Evolutionary conservation across 2,113 vertebrate species (phyloP).

Genomic region (Melanocharis versteri): DNA sequence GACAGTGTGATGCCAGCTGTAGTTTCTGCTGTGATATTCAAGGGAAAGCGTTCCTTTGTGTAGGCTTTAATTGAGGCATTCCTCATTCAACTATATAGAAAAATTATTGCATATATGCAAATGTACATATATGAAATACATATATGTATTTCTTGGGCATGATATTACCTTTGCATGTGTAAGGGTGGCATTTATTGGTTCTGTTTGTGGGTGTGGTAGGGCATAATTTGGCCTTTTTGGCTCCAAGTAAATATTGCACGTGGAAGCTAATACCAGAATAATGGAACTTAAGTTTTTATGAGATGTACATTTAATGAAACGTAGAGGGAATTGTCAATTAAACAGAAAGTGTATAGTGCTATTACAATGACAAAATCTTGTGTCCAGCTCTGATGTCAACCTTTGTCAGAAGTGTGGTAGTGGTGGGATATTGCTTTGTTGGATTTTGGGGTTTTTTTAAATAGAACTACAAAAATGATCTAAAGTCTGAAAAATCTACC

Average conservation of each 20-base stretch:
- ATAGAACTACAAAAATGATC: neutral
- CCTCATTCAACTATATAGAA: slow-evolving; percentile 31
- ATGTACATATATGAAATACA: neutral
- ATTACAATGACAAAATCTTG: neutral
- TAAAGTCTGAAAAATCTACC: neutral
- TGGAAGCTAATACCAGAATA: neutral
- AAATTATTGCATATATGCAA: slow-evolving; percentile 11
- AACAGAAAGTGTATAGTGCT: neutral
- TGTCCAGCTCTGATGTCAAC: neutral
- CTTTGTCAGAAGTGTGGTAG: neutral
- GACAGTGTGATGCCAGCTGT: neutral
- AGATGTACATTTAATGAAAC: neutral
- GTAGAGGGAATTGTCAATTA: neutral
- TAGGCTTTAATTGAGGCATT: neutral
- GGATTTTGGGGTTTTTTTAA: neutral
- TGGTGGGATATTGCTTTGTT: neutral
- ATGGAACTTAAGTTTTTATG: neutral
- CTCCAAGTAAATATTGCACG: neutral
- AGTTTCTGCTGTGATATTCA: neutral
- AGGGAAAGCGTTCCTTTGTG: neutral
- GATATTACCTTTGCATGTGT: slow-evolving; percentile 1
- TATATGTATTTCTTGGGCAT: neutral
- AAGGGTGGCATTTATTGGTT: neutral
- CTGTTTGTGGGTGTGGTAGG: neutral
- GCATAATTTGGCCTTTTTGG: neutral